Percentiles rank a stretch among this genome's conserved stretches.
Evolutionary conservation across 2,888 invertebrate species (phyloP).

Genomic region (Ganaspis brasiliensis): DNA sequence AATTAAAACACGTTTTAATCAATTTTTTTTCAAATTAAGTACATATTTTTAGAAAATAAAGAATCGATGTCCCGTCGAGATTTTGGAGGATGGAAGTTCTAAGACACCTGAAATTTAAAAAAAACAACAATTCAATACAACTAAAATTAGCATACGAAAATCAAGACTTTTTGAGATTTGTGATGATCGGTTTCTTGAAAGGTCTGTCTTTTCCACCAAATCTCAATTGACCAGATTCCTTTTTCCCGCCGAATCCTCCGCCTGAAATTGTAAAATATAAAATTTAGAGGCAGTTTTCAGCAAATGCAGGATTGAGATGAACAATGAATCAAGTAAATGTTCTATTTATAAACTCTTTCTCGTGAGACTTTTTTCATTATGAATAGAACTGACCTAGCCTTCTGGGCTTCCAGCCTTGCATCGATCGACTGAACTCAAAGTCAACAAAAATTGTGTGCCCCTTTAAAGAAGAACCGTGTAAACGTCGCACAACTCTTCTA

Average conservation of each 20-base stretch:
- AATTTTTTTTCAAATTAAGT: too few species aligned
- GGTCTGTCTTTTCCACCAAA: constrained; percentile 92
- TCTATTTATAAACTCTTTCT: constrained; percentile 29
- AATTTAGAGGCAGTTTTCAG: neutral
- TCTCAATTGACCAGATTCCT: constrained; percentile 92
- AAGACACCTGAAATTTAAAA: too few species aligned
- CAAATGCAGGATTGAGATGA: neutral
- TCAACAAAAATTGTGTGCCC: constrained; percentile 89
- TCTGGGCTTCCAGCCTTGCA: constrained; percentile 92
- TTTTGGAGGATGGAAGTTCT: too few species aligned
- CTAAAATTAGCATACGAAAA: too few species aligned
- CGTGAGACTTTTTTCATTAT: constrained; percentile 4
- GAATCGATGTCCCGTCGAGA: too few species aligned
- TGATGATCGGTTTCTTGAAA: constrained; percentile 85
- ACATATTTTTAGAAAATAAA: too few species aligned
- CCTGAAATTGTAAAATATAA: constrained; percentile 78
- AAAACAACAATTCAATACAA: too few species aligned
- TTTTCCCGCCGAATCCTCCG: constrained; percentile 93
- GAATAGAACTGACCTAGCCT: constrained; percentile 83
- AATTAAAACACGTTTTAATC: too few species aligned
- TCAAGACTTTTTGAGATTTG: constrained; percentile 56
- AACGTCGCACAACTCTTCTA: constrained; percentile 84
- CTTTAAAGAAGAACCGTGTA: constrained; percentile 85
- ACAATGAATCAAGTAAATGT: neutral
- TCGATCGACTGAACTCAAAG: constrained; percentile 86